Conservation (phyloP, 2,113 vertebrate species). For the Tachuris rubrigastra region DNA sequence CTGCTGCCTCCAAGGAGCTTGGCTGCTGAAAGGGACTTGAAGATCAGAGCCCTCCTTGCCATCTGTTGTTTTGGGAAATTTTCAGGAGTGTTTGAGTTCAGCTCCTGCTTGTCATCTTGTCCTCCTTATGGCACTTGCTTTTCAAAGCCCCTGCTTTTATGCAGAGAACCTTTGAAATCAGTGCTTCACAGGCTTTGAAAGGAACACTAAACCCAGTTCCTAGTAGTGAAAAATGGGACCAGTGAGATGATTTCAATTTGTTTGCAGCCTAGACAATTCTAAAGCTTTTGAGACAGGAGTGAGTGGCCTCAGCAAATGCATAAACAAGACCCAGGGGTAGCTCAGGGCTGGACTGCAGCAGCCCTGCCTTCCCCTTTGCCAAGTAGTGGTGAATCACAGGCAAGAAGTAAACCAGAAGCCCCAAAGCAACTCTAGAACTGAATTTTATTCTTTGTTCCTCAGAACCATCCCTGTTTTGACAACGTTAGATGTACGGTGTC, state of each 20-base stretch:
- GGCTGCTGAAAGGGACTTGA: not conserved
- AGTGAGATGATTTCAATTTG: not conserved
- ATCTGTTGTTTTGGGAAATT: not conserved
- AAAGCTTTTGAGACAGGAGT: not conserved
- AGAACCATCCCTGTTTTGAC: not conserved
- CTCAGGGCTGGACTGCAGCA: not conserved
- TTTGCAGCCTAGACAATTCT: not conserved
- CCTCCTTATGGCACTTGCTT: not conserved
- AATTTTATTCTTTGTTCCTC: not conserved
- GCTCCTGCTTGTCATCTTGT: not conserved
- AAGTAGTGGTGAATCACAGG: not conserved
- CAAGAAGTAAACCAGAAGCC: not conserved
- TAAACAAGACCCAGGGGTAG: not conserved
- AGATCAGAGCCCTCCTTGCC: not conserved
- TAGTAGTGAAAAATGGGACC: not conserved
- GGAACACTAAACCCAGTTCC: not conserved
- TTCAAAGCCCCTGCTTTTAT: not conserved
- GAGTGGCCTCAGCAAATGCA: not conserved
- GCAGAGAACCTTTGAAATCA: conserved; percentile 1
- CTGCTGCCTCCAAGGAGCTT: not conserved
- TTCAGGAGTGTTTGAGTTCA: not conserved
- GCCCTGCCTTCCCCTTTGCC: not conserved
- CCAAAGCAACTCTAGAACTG: not conserved
- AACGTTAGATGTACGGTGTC: not conserved
- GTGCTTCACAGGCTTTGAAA: not conserved